These are phyloP conservation scores for Schrankia costaestrigalis DNA, from an alignment of 2,888 invertebrate species.

Conservation along the genomic window DNA sequence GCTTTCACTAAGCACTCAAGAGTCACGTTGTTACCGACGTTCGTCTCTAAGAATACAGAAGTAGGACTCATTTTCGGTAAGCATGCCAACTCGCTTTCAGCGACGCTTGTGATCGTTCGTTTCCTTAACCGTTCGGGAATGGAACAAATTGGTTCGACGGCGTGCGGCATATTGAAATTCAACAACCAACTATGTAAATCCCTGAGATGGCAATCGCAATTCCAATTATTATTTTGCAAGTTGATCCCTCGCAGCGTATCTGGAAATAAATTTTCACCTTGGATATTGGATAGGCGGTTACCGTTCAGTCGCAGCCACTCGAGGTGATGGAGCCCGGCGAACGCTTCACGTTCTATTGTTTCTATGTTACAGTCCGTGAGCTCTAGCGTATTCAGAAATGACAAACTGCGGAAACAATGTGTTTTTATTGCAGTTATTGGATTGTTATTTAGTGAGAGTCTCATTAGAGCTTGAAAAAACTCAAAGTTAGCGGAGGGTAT, in stretches of 20 bases:
- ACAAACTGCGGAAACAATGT: slow-evolving; percentile 87
- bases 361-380: slow-evolving; percentile 90
- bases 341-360: slow-evolving; percentile 88
- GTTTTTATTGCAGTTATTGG: slow-evolving; percentile 87
- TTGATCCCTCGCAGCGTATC: slow-evolving; percentile 89
- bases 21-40: slow-evolving; percentile 90
- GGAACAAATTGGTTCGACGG: slow-evolving; percentile 88
- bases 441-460: slow-evolving; percentile 89
- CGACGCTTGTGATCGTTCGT: slow-evolving; percentile 84
- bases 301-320: slow-evolving; percentile 92
- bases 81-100: slow-evolving; percentile 88
- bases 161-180: slow-evolving; percentile 87
- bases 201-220: slow-evolving; percentile 91
- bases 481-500: slow-evolving; percentile 90
- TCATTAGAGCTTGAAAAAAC: slow-evolving; percentile 90
- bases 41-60: slow-evolving; percentile 87
- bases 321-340: slow-evolving; percentile 88
- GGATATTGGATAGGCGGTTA: slow-evolving; percentile 87
- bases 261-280: slow-evolving; percentile 86
- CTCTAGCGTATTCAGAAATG: slow-evolving; percentile 89
- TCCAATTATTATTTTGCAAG: slow-evolving; percentile 93
- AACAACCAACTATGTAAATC: slow-evolving; percentile 89
- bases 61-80: slow-evolving; percentile 89
- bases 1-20: slow-evolving; percentile 90
- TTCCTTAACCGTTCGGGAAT: slow-evolving; percentile 85